Base-by-base conservation (phyloP, 1,140 invertebrate species). In the Venustaconcha ellipsiformis region DNA sequence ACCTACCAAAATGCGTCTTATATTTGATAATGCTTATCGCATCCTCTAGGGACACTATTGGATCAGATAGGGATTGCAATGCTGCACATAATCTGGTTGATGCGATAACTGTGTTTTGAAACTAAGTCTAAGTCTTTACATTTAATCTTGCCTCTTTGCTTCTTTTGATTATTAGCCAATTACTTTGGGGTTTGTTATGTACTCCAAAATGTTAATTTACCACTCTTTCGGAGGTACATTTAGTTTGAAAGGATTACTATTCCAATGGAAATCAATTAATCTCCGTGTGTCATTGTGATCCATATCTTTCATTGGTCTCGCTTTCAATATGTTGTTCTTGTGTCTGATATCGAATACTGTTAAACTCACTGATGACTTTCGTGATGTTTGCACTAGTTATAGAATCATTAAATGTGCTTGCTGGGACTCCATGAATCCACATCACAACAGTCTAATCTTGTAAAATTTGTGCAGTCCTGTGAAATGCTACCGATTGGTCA, bases 291-390 rank as follows among this genome's bases (percentile, higher is more conserved):
- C 80, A 57, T 75, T 65, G 2, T 23, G 20, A 68, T 81, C 75
- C 26, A 73, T 64, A 15, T n/a, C 20, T 26, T 65, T 1, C 17
- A 77, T 56, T 57, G 75, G 26, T 57, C 62, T 26, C 57, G 5
- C 12, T 8, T 23, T 84, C 80, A 62, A 76, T 79, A 37, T 82
- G 76, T 60, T 81, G 79, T n/a, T 82, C 77, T 72, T 76, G 78
- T 14, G 79, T 84, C 8, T 15, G 13, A 65, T 69, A 80, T 5
- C 15, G 26, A 12, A 74, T 62, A 5, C 20, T 63, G 48, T 76
- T 81, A n/a, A 2, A 81, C 12, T 17, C 70, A 14, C 58, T 81
- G 74, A 82, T 74, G 15, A 80, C 59, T 17, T 56, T 56, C 63
- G 56, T 70, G 11, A 74, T 58, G 12, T 68, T 63, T 14, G 72